phyloP scores from a whole-genome alignment of 2,797 vertebrate genomes.

The Myotis daubentonii region DNA sequence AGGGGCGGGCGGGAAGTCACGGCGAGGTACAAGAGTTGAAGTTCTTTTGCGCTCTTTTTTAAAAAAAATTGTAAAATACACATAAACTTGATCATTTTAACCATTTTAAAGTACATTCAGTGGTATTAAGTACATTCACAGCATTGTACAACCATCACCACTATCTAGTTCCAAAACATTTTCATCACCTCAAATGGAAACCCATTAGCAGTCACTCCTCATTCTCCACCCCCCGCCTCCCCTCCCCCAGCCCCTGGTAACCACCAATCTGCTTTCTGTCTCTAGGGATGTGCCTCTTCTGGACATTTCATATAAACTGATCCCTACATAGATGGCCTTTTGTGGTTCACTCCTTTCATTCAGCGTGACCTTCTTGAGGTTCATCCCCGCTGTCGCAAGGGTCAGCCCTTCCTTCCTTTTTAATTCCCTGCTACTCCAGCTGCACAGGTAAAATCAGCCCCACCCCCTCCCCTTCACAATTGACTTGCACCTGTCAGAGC shows the following conservation, averaged over 20 bases:
- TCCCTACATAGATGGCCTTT: neutral
- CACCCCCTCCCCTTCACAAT: neutral
- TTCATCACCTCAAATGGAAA: neutral
- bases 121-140: neutral
- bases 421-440: neutral
- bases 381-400: neutral
- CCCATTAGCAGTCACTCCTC: neutral
- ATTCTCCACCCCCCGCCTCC: fast-evolving
- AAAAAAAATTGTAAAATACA: no score
- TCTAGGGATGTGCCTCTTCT: neutral
- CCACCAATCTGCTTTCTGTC: neutral
- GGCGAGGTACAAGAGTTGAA: neutral
- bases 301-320: neutral
- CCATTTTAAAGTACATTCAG: neutral
- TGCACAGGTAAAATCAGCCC: neutral
- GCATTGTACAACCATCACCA: neutral
- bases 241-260: neutral
- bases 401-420: neutral
- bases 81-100: neutral
- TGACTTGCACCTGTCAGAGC: neutral
- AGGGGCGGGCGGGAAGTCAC: neutral
- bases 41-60: neutral
- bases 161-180: neutral
- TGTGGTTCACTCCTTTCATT: neutral
- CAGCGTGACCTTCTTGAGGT: neutral